phyloP scores from a whole-genome alignment of 1,140 invertebrate genomes.

The Hylaeus anthracinus region DNA sequence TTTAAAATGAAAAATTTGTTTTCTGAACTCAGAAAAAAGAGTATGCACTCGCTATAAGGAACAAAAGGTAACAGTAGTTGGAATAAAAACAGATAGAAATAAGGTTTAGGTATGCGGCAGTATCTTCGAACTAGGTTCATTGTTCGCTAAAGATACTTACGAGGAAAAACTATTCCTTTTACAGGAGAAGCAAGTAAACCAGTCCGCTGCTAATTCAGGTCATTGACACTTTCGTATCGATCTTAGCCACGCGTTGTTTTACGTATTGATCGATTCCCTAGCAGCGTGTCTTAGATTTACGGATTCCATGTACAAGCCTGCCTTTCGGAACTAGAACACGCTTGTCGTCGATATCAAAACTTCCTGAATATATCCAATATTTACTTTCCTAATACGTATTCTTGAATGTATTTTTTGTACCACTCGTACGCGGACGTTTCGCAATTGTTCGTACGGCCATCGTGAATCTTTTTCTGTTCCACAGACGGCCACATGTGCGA shows the following conservation, averaged over 20 bases:
- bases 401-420: not conserved
- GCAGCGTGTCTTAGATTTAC: slow-evolving; percentile 25
- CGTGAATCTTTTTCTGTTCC: not conserved
- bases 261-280: slow-evolving; percentile 24
- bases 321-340: not conserved
- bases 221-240: slow-evolving; percentile 35
- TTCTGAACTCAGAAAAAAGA: no score
- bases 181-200: not conserved
- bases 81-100: not conserved
- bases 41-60: not conserved
- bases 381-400: not conserved
- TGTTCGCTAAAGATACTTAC: not conserved
- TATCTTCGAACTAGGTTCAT: no score
- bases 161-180: not conserved
- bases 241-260: slow-evolving; percentile 15
- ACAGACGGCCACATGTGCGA: slow-evolving; percentile 77
- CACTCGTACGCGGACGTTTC: not conserved
- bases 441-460: not conserved
- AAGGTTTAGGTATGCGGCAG: no score
- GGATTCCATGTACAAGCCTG: not conserved
- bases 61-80: not conserved
- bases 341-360: not conserved
- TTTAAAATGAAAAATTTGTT: no score
- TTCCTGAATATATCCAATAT: no score
- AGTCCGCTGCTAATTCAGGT: slow-evolving; percentile 36